A percentile compares a stretch with the other conserved stretches of the same genome.
Evolutionary conservation across 2,888 invertebrate genomes (phyloP).

Genomic region (Amblyjoppa fuscipennis): DNA sequence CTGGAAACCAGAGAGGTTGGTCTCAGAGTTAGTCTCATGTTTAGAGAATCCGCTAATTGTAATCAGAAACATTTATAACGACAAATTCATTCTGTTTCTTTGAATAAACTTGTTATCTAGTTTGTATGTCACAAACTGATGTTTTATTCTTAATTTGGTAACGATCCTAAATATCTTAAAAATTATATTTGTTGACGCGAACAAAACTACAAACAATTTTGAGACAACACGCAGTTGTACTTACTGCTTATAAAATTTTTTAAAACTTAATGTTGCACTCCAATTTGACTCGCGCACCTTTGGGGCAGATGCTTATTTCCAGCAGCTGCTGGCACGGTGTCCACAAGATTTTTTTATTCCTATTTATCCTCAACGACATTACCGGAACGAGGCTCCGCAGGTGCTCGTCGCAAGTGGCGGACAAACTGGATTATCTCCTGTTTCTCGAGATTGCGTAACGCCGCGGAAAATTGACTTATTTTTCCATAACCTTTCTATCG

Average conservation of each 20-base stretch:
- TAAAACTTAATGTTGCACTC: slow-evolving; percentile 9
- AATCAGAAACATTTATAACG: too few species aligned
- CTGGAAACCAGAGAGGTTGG: too few species aligned
- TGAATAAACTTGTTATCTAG: too few species aligned
- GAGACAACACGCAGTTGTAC: too few species aligned
- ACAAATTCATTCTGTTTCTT: too few species aligned
- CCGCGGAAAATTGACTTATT: slow-evolving; percentile 75
- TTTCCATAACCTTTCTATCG: slow-evolving; percentile 65
- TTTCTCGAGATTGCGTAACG: slow-evolving; percentile 73
- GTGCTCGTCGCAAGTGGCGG: slow-evolving; percentile 67
- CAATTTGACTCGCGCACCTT: slow-evolving; percentile 31
- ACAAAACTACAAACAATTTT: too few species aligned
- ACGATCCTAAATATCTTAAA: too few species aligned
- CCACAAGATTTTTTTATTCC: slow-evolving; percentile 45
- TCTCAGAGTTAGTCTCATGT: too few species aligned
- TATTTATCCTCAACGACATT: slow-evolving; percentile 56
- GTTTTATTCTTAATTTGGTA: too few species aligned
- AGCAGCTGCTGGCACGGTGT: slow-evolving; percentile 10
- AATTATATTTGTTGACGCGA: too few species aligned
- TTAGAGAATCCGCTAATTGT: too few species aligned
- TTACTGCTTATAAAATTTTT: background rate
- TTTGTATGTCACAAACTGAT: too few species aligned
- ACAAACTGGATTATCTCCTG: slow-evolving; percentile 73
- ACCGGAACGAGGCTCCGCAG: slow-evolving; percentile 52
- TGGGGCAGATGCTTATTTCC: background rate